A percentile compares a stretch with the other conserved stretches of the same genome.
These are phyloP conservation scores for Xestia sexstrigata DNA, from an alignment of 2,888 invertebrate genomes.

Conservation along the genomic window DNA sequence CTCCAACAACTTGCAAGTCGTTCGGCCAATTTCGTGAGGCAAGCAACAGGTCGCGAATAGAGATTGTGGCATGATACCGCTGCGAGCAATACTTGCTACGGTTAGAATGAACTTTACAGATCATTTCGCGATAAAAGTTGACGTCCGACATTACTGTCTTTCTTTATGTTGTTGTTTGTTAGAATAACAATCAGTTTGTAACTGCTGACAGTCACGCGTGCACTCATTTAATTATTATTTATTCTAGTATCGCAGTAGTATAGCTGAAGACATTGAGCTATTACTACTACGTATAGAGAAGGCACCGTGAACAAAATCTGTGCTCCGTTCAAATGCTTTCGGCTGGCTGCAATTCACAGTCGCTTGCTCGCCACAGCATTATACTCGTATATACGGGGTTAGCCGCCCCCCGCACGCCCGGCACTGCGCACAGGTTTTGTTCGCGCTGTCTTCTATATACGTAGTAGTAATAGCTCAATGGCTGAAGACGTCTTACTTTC, in stretches of 20 bases:
- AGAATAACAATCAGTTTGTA: constrained; percentile 51
- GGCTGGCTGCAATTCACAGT: too few species aligned
- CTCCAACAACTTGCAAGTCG: constrained; percentile 30
- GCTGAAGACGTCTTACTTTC: constrained; percentile 41
- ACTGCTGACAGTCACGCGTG: constrained; percentile 38
- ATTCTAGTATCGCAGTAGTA: constrained; percentile 16
- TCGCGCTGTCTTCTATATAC: too few species aligned
- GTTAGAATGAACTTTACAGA: constrained; percentile 54
- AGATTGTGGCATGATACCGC: constrained; percentile 52
- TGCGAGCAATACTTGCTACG: constrained; percentile 55
- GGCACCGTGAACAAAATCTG: too few species aligned
- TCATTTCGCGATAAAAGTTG: constrained; percentile 48
- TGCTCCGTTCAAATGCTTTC: too few species aligned
- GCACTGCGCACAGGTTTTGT: too few species aligned
- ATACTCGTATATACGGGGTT: too few species aligned
- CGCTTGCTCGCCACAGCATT: too few species aligned
- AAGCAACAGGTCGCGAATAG: constrained; percentile 73
- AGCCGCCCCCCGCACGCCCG: too few species aligned
- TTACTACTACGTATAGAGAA: too few species aligned
- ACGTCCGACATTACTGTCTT: constrained; percentile 37
- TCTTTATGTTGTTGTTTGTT: constrained; percentile 47
- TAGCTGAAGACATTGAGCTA: constrained; percentile 1
- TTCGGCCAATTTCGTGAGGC: constrained; percentile 57
- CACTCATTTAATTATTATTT: constrained; percentile 27
- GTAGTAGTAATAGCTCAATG: too few species aligned